Evolutionary conservation across 2,797 vertebrate genomes (phyloP).

Genomic region (Chelmon rostratus): DNA sequence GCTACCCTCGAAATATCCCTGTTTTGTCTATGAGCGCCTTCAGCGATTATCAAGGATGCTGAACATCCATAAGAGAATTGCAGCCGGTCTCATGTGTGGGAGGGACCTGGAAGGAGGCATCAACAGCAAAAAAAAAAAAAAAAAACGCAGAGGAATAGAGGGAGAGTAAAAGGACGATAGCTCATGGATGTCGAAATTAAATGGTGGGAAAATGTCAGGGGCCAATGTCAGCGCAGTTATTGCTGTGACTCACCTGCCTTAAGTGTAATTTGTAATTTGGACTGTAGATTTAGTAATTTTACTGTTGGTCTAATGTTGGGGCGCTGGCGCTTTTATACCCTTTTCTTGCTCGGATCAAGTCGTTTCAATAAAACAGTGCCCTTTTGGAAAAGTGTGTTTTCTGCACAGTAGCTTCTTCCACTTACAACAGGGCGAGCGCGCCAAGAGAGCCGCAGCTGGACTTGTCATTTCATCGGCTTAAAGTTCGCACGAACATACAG

Average conservation of each 20-base stretch:
- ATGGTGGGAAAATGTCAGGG: conserved; percentile 74
- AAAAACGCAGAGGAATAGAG: conserved; percentile 23
- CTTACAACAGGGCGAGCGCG: not conserved
- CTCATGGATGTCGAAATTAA: conserved; percentile 75
- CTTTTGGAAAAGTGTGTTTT: conserved; percentile 50
- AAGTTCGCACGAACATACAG: conserved; percentile 21
- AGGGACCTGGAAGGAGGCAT: conserved; percentile 55
- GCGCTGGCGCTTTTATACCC: conserved; percentile 54
- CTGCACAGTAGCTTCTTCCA: not conserved
- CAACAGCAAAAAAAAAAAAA: conserved; percentile 8
- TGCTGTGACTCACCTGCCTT: conserved; percentile 72
- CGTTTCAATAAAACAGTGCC: conserved; percentile 66
- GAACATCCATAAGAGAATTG: conserved; percentile 63
- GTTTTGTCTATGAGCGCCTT: conserved; percentile 69
- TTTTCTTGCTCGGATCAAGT: conserved; percentile 53
- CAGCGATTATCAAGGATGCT: conserved; percentile 70
- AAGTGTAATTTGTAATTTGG: conserved; percentile 73
- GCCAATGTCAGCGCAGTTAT: conserved; percentile 67
- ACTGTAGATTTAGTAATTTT: conserved; percentile 61
- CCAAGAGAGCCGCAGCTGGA: not conserved
- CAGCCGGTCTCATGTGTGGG: conserved; percentile 52
- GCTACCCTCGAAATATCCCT: conserved; percentile 66
- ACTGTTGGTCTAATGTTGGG: conserved; percentile 66
- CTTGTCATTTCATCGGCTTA: not conserved
- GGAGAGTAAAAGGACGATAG: conserved; percentile 49